Conservation (phyloP, 2,797 vertebrate genomes). For the Helicolenus hilgendorfi region DNA sequence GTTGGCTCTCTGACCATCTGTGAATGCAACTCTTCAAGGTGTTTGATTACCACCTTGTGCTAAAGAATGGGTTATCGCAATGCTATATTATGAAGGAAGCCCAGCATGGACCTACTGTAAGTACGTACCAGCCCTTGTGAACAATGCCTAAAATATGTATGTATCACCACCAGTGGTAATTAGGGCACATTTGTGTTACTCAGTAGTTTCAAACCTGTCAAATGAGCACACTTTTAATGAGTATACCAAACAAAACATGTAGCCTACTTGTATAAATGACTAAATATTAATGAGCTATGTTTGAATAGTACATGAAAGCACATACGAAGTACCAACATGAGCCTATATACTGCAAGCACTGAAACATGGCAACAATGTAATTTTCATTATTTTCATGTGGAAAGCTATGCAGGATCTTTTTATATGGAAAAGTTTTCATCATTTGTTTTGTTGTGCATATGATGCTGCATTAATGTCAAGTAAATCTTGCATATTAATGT, state of each 20-base stretch:
- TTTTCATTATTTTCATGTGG: not conserved
- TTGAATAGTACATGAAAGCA: not conserved
- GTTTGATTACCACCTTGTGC: conserved; percentile 16
- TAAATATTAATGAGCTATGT: not conserved
- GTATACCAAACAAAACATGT: not conserved
- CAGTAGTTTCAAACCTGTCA: not conserved
- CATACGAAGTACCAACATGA: not conserved
- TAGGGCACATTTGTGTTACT: not conserved
- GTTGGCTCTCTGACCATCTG: not conserved
- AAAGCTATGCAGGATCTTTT: not conserved
- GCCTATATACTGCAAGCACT: not conserved
- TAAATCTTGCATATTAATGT: not conserved
- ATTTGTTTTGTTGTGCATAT: not conserved
- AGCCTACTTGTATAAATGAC: not conserved
- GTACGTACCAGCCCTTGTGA: not conserved
- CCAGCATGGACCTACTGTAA: not conserved
- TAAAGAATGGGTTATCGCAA: conserved; percentile 1
- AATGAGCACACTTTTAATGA: not conserved
- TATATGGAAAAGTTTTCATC: not conserved
- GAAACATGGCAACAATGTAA: not conserved
- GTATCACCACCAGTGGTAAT: not conserved
- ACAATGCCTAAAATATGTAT: not conserved
- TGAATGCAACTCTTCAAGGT: conserved; percentile 4
- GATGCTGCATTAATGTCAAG: not conserved
- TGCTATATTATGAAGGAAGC: not conserved